Conservation (phyloP, 2,797 vertebrate species). For the Euphonia xanthogaster region DNA sequence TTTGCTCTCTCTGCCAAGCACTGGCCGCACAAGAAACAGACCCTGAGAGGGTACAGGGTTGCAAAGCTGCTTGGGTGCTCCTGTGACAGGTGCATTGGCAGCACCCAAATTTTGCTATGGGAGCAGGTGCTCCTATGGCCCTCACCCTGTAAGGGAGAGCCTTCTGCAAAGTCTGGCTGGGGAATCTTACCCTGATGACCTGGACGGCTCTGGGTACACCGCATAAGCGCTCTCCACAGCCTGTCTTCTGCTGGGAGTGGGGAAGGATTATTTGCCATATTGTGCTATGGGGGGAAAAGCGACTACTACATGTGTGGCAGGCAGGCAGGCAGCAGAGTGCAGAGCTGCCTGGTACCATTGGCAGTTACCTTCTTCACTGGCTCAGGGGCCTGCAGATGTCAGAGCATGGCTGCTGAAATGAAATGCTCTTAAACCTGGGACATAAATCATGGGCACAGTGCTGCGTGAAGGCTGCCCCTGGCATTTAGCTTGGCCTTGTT, state of each 20-base stretch:
- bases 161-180: neutral
- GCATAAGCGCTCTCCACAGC: neutral
- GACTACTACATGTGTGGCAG: accelerated
- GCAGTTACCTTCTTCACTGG: neutral
- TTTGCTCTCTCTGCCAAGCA: neutral
- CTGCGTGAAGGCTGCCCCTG: neutral
- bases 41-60: accelerated
- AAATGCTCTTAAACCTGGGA: neutral
- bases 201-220: neutral
- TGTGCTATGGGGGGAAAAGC: neutral
- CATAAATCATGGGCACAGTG: neutral
- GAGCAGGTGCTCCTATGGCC: neutral
- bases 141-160: neutral
- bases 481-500: neutral
- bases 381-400: neutral
- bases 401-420: neutral
- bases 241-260: neutral
- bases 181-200: accelerated
- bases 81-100: neutral
- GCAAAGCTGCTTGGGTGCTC: neutral
- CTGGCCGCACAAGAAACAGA: neutral
- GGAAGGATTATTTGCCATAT: neutral
- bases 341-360: neutral
- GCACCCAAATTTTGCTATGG: neutral
- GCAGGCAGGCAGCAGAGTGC: neutral